Percentiles rank a stretch among this genome's conserved stretches.
Evolutionary conservation across 2,113 vertebrate genomes (phyloP).

Genomic region (Plectropomus leopardus): DNA sequence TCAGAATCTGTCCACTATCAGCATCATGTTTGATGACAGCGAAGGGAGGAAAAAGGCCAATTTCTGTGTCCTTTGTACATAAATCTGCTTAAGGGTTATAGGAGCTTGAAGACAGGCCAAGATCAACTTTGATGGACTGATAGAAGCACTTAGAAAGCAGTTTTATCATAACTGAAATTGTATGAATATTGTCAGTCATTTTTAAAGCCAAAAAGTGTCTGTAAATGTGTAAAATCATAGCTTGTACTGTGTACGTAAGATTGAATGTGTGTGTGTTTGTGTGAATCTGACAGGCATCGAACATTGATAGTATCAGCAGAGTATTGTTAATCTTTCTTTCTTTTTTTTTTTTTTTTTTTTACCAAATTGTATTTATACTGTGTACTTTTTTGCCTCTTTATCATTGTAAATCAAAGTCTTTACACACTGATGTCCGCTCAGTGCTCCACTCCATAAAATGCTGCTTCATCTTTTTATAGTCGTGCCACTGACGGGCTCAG

Average conservation of each 20-base stretch:
- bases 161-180: conserved; percentile 47
- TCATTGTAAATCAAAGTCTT: conserved; percentile 45
- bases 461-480: conserved; percentile 67
- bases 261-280: conserved; percentile 38
- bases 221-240: conserved; percentile 51
- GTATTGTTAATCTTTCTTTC: conserved; percentile 59
- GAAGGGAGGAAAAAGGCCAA: too few relatives aligned
- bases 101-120: conserved; percentile 44
- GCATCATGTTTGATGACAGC: too few relatives aligned
- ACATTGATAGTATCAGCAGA: conserved; percentile 29
- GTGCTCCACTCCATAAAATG: conserved; percentile 48
- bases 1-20: background rate
- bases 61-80: background rate
- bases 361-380: conserved; percentile 76
- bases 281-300: conserved; percentile 31
- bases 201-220: conserved; percentile 60
- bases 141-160: conserved; percentile 77
- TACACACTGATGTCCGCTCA: conserved; percentile 61
- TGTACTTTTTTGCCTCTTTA: conserved; percentile 55
- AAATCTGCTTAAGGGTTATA: conserved; percentile 36
- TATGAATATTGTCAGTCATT: conserved; percentile 38
- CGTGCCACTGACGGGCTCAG: conserved; percentile 53
- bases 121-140: conserved; percentile 45
- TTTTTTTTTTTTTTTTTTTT: conserved; percentile 63
- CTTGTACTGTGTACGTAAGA: conserved; percentile 34